Conservation (phyloP, 2,113 vertebrate genomes). For the Murina feae region DNA sequence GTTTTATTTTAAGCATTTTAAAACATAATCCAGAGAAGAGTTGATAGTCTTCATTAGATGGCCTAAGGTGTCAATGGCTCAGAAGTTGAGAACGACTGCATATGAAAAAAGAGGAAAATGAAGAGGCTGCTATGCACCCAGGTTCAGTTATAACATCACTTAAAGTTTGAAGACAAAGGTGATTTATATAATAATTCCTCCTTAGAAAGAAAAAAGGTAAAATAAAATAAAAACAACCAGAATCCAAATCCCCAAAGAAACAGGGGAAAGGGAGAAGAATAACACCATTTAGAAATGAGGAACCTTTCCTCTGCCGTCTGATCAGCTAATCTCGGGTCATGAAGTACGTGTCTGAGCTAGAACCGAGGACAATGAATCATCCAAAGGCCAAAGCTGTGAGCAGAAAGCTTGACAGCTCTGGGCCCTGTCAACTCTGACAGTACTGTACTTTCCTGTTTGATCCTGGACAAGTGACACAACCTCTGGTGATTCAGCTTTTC, state of each 20-base stretch:
- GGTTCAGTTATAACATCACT: not conserved
- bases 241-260: not conserved
- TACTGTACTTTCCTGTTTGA: slow-evolving; percentile 39
- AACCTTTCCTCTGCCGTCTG: not conserved
- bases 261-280: not conserved
- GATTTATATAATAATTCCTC: not conserved
- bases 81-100: not conserved
- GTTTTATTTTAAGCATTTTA: slow-evolving; percentile 19
- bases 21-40: not conserved
- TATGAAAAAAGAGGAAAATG: not conserved
- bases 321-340: not conserved
- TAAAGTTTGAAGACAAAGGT: not conserved
- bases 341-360: not conserved
- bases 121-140: not conserved
- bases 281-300: not conserved
- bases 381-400: not conserved
- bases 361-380: not conserved
- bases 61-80: not conserved
- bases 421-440: not conserved
- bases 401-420: not conserved
- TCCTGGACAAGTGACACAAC: slow-evolving; percentile 1
- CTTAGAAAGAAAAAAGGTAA: not conserved
- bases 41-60: not conserved
- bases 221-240: not conserved
- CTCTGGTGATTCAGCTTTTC: slow-evolving; percentile 46